Conservation (phyloP, 2,113 vertebrate species). For the Phasianus colchicus region DNA sequence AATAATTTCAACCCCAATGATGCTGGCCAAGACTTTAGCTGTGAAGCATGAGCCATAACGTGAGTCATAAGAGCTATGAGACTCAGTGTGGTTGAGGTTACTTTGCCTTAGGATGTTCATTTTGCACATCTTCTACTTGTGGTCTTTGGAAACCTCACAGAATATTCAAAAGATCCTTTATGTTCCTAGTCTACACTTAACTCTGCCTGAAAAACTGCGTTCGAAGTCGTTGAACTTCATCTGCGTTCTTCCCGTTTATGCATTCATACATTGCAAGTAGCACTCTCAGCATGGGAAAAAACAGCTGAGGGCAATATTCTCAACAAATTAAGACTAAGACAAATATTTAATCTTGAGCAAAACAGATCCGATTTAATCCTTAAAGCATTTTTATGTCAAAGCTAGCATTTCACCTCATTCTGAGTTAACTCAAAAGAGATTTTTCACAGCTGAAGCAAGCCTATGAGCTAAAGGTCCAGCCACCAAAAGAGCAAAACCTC, state of each 20-base stretch:
- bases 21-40: neutral
- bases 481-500: neutral
- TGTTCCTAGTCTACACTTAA: neutral
- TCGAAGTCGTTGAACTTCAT: neutral
- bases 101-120: neutral
- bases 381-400: neutral
- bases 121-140: neutral
- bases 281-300: neutral
- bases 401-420: neutral
- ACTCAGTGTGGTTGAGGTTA: neutral
- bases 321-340: neutral
- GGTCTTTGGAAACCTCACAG: neutral
- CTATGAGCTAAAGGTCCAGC: neutral
- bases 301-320: neutral
- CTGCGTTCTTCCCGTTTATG: neutral
- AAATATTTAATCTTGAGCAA: neutral
- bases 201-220: neutral
- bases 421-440: neutral
- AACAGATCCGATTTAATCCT: neutral
- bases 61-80: neutral
- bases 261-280: neutral
- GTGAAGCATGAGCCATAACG: neutral
- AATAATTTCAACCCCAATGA: neutral
- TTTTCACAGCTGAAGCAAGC: neutral
- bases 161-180: neutral